Base-by-base conservation (phyloP, 2,888 invertebrate species). In the Gymnocheta viridis region DNA sequence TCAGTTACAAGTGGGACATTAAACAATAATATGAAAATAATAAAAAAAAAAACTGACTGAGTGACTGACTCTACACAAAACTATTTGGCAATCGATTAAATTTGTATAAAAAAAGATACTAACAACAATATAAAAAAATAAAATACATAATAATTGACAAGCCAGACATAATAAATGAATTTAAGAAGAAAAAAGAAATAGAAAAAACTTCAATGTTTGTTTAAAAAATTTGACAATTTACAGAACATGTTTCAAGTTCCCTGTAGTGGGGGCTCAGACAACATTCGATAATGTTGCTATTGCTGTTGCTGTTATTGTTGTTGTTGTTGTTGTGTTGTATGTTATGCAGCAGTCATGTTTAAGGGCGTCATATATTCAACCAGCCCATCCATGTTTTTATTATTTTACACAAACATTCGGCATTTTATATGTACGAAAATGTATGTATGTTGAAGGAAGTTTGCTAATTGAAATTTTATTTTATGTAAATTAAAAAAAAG, bases 31-130 rank as follows among this genome's bases (percentile, higher is more conserved):
- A 38, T 56, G 10, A 58, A 19, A 60, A 32, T 58, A 70, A 62
- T 27, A 69, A 12, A 4, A 44, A 64, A 54, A 41, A 60, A 49
- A 14, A 51, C 14, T 22, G 49, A 29, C 38, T 69, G 51, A 79
- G 10, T 62, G 24, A 62, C 29, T 62, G 41, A 58, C 58, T n/a
- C n/a, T 41, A 62, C 32, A 24, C 14, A 54, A 69, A 49, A 78
- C 64, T 72, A 79, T 79, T 79, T 79, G 79, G 79, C 79, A 79
- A 79, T 72, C 79, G 64, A 78, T 64, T 62, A 27, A 62, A 44
- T 62, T 67, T 64, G 22, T 32, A 54, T 27, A 38, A 51, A 49
- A 54, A n/a, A 54, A 54, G 56, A 62, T 6, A 51, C 47, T 4
- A 38, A 62, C 22, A 67, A 32, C 14, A 51, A 56, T 6, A 41